Evolutionary conservation across 2,888 invertebrate species (phyloP).

Genomic region (Tachina fera): DNA sequence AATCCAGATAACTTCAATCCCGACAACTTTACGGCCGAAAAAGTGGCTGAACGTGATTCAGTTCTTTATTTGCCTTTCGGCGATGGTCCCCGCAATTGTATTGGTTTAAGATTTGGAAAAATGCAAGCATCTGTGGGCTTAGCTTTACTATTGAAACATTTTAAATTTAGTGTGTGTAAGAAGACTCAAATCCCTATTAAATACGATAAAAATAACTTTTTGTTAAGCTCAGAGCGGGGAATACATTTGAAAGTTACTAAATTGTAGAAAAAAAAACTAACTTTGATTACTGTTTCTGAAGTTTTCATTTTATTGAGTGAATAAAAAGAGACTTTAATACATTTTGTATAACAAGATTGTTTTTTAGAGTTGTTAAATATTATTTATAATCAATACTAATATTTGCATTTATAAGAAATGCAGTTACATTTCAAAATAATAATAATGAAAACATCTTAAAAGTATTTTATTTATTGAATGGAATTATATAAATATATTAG

Average conservation of each 20-base stretch:
- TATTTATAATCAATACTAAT: too few species aligned
- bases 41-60: constrained; percentile 84
- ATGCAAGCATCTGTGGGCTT: constrained; percentile 79
- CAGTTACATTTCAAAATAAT: too few species aligned
- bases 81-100: constrained; percentile 80
- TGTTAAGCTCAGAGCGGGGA: constrained; percentile 73
- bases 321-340: too few species aligned
- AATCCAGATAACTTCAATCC: constrained; percentile 86
- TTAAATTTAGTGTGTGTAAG: constrained; percentile 74
- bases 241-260: constrained; percentile 67
- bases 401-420: too few species aligned
- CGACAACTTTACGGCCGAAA: constrained; percentile 85
- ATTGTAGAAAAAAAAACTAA: constrained; percentile 29
- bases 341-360: too few species aligned
- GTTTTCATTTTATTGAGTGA: too few species aligned
- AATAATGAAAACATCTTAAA: too few species aligned
- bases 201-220: constrained; percentile 71
- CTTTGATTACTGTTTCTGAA: too few species aligned
- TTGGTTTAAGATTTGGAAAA: constrained; percentile 80
- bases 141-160: constrained; percentile 75
- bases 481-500: too few species aligned
- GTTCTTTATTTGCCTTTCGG: constrained; percentile 79
- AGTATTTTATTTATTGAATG: too few species aligned
- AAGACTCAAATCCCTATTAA: constrained; percentile 75
- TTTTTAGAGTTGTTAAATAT: too few species aligned